These are phyloP conservation scores for Amblyornis subalaris DNA, from an alignment of 2,113 vertebrate species.

Conservation along the genomic window DNA sequence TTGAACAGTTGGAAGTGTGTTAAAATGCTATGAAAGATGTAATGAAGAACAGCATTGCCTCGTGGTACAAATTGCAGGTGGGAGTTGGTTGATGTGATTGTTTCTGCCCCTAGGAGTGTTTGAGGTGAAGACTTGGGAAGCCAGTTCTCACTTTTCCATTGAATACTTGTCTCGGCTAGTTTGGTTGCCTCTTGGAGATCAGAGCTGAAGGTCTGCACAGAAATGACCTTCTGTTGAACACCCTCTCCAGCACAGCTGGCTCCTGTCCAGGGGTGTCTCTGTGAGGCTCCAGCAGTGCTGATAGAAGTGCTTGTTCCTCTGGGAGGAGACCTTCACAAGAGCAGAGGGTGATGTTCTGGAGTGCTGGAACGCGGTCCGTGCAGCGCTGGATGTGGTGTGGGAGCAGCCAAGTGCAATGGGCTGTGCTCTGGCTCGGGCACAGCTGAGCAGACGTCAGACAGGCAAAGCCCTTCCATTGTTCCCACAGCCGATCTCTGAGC, in stretches of 20 bases:
- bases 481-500: not conserved
- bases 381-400: fast-evolving
- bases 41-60: not conserved
- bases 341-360: not conserved
- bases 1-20: not conserved
- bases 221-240: not conserved
- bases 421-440: not conserved
- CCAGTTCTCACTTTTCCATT: not conserved
- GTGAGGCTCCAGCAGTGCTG: not conserved
- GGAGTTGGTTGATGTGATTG: not conserved
- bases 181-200: not conserved
- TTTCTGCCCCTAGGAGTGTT: not conserved
- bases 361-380: not conserved
- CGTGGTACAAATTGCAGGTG: not conserved
- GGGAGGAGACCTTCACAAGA: not conserved
- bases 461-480: not conserved
- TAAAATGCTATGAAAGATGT: not conserved
- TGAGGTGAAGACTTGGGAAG: not conserved
- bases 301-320: not conserved
- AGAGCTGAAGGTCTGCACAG: not conserved
- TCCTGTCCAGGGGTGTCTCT: not conserved
- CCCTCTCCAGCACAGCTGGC: not conserved
- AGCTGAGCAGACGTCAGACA: fast-evolving
- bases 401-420: not conserved
- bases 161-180: not conserved